A percentile compares a stretch with the other conserved stretches of the same genome.
phyloP scores from a whole-genome alignment of 30 jellyfish, hydroid and myxozoan species.

The Rhopilema esculentum region DNA sequence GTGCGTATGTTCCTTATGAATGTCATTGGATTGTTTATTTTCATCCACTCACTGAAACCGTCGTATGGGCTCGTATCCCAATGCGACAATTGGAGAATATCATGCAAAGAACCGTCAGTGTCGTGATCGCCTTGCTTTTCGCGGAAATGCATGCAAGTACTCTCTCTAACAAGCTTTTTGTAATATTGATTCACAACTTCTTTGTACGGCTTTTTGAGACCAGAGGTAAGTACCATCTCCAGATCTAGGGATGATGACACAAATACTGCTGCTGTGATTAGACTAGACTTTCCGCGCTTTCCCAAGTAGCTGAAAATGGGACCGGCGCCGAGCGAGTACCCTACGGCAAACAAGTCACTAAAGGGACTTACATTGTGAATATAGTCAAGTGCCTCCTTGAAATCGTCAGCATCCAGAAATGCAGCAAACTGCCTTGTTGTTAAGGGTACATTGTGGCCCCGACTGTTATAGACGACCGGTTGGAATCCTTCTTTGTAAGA shows the following conservation, averaged over 20 bases:
- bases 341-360: conserved; percentile 61
- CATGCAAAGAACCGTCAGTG: conserved; percentile 8
- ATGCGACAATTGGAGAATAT: conserved; percentile 7
- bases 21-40: conserved; percentile 38
- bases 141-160: conserved; percentile 16
- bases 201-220: conserved; percentile 53
- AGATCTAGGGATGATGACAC: conserved; percentile 52
- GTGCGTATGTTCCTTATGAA: conserved; percentile 48
- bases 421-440: conserved; percentile 52
- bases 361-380: conserved; percentile 60
- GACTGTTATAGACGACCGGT: conserved; percentile 67
- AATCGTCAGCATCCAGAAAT: conserved; percentile 54
- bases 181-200: conserved; percentile 13
- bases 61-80: conserved; percentile 23
- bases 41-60: conserved; percentile 46
- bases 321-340: conserved; percentile 65
- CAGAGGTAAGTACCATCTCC: conserved; percentile 36
- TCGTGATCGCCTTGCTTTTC: not conserved
- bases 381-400: conserved; percentile 72
- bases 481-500: conserved; percentile 53
- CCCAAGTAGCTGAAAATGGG: conserved; percentile 68
- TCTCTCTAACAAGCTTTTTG: conserved; percentile 6
- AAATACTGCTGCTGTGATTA: conserved; percentile 59
- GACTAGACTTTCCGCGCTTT: conserved; percentile 55
- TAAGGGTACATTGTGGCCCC: conserved; percentile 71